These are phyloP conservation scores for Ciona savignyi DNA, from an alignment of 23 tunicate genomes.

Conservation along the genomic window DNA sequence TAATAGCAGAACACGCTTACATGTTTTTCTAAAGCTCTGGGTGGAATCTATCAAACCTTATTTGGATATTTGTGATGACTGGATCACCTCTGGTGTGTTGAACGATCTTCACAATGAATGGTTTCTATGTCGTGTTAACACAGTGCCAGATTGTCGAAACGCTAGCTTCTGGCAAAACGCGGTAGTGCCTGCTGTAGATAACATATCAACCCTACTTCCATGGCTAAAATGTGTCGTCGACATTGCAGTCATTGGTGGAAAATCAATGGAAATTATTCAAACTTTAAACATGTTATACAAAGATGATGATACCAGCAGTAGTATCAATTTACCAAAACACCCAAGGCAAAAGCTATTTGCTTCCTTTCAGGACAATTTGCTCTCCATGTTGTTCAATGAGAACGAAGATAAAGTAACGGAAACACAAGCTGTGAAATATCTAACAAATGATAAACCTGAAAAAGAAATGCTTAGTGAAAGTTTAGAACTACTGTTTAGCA, in stretches of 20 bases:
- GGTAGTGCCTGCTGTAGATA: slow-evolving; percentile 4
- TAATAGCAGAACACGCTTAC: not conserved
- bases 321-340: not conserved
- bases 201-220: slow-evolving; percentile 16
- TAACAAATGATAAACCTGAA: not conserved
- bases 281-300: slow-evolving; percentile 5
- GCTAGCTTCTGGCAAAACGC: slow-evolving; percentile 52
- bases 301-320: not conserved
- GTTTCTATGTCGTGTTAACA: slow-evolving; percentile 8
- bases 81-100: slow-evolving; percentile 52
- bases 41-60: slow-evolving; percentile 51
- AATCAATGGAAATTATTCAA: slow-evolving; percentile 72
- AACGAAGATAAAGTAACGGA: not conserved
- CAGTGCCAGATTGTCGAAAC: slow-evolving; percentile 11
- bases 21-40: slow-evolving; percentile 63
- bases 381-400: not conserved
- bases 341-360: not conserved
- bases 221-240: slow-evolving; percentile 39
- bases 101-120: slow-evolving; percentile 56
- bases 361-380: not conserved
- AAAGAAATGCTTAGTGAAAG: not conserved
- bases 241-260: slow-evolving; percentile 50
- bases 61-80: slow-evolving; percentile 61
- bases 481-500: not conserved
- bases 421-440: not conserved